These are phyloP conservation scores for Apodemia zela DNA, from an alignment of 2,888 invertebrate genomes.

Conservation along the genomic window DNA sequence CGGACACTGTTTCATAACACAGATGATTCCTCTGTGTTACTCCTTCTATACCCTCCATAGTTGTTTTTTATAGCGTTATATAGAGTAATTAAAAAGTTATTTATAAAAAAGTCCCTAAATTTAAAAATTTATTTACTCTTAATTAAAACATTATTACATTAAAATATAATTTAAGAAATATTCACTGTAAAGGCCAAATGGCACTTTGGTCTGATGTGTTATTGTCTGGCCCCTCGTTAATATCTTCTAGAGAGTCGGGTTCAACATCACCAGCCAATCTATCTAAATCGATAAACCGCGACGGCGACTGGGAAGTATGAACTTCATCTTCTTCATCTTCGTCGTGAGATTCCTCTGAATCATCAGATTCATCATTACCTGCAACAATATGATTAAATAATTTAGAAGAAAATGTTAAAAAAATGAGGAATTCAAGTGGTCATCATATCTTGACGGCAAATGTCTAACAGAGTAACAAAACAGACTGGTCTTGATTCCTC, in stretches of 20 bases:
- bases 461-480: too few species aligned
- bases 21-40: too few species aligned
- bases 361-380: conserved; percentile 80
- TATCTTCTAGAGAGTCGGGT: conserved; percentile 61
- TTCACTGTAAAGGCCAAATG: conserved; percentile 44
- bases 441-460: too few species aligned
- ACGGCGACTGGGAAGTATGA: conserved; percentile 61
- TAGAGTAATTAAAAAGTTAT: too few species aligned
- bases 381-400: conserved; percentile 25
- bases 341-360: conserved; percentile 80
- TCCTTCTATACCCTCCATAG: too few species aligned
- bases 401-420: background rate
- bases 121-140: too few species aligned
- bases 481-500: too few species aligned
- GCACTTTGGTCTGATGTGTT: conserved; percentile 60
- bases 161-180: background rate
- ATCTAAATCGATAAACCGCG: conserved; percentile 45
- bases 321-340: conserved; percentile 80
- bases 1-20: too few species aligned
- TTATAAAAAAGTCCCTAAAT: too few species aligned
- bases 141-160: background rate
- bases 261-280: conserved; percentile 45
- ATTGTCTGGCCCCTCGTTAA: conserved; percentile 57
- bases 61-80: too few species aligned
- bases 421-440: too few species aligned